Percentiles rank a stretch among this genome's conserved stretches.
Evolutionary conservation across 1,140 invertebrate genomes (phyloP).

Genomic region (Pseudomyrmex gracilis): DNA sequence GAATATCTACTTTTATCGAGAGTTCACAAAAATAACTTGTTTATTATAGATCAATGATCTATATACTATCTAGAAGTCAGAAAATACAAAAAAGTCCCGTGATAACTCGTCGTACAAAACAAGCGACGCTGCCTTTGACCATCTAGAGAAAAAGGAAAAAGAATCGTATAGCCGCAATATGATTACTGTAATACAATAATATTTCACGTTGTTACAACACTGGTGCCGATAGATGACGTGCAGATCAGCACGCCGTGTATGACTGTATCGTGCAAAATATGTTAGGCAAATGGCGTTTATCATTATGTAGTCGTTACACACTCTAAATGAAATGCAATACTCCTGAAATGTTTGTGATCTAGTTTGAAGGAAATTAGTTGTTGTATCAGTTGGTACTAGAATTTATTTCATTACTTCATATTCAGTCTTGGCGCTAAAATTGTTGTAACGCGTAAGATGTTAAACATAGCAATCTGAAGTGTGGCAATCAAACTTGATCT

Average conservation of each 20-base stretch:
- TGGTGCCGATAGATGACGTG: neutral
- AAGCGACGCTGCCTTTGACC: neutral
- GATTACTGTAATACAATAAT: slow-evolving; percentile 27
- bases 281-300: slow-evolving; percentile 48
- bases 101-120: neutral
- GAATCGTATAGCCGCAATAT: neutral
- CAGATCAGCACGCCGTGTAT: slow-evolving; percentile 22
- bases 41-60: neutral
- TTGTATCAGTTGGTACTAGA: neutral
- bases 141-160: neutral
- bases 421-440: too few relatives aligned
- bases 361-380: slow-evolving; percentile 38
- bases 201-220: slow-evolving; percentile 26
- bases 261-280: slow-evolving; percentile 50
- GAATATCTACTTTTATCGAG: neutral
- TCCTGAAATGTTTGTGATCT: slow-evolving; percentile 22
- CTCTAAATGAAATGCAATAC: neutral
- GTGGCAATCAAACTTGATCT: too few relatives aligned
- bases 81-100: neutral
- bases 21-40: neutral
- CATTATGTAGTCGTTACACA: slow-evolving; percentile 54
- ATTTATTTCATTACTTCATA: slow-evolving; percentile 32
- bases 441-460: neutral
- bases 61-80: neutral
- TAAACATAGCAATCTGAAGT: slow-evolving; percentile 21